Percentiles rank a stretch among this genome's conserved stretches.
Conservation (phyloP, 2,888 invertebrate genomes). For the Diarsia mendica region DNA sequence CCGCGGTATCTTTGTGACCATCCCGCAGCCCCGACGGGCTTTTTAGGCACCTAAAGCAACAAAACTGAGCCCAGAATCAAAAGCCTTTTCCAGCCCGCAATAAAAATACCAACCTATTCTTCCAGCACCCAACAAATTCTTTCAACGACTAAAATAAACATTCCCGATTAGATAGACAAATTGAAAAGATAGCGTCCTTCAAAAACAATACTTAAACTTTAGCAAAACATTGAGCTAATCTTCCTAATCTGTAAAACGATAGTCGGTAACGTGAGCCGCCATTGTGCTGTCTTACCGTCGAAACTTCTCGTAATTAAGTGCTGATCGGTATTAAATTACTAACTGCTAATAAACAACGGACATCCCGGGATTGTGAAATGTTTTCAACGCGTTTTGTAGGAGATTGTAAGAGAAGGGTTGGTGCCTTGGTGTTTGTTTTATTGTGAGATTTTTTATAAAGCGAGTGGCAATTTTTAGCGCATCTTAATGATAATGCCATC, state of each 20-base stretch:
- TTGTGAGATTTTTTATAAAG: neutral
- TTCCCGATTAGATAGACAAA: conserved; percentile 55
- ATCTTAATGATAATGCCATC: too few species aligned
- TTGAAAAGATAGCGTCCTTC: conserved; percentile 49
- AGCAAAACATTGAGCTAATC: conserved; percentile 73
- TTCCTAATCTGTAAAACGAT: conserved; percentile 77
- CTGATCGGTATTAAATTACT: conserved; percentile 78
- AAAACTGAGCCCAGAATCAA: neutral
- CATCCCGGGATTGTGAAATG: conserved; percentile 57
- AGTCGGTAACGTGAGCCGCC: conserved; percentile 81
- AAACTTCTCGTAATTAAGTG: conserved; percentile 81
- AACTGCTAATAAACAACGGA: conserved; percentile 71
- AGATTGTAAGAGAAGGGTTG: conserved; percentile 11
- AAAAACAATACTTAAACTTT: conserved; percentile 56
- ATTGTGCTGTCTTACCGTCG: conserved; percentile 82
- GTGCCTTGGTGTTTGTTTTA: conserved; percentile 1
- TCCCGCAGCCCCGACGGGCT: too few species aligned
- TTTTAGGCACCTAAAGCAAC: neutral
- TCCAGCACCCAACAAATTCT: conserved; percentile 12
- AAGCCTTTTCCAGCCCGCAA: neutral
- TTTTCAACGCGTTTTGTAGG: conserved; percentile 47
- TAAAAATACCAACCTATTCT: neutral
- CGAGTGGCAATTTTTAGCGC: too few species aligned
- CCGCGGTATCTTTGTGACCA: too few species aligned
- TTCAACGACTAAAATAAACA: conserved; percentile 49